Conservation (phyloP, 2,113 vertebrate genomes). For the Cichladusa arquata region DNA sequence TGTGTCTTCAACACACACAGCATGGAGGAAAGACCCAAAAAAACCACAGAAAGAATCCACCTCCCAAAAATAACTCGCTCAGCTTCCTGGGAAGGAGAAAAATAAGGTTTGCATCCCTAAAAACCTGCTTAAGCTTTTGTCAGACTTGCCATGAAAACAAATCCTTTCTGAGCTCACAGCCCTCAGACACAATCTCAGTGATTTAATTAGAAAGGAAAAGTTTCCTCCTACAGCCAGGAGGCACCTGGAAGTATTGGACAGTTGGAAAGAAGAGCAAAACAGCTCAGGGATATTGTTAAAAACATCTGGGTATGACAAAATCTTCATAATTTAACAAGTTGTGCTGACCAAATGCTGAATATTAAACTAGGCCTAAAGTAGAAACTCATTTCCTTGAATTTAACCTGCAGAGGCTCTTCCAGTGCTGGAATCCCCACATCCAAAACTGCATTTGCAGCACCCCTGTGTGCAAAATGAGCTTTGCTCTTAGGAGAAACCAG, state of each 20-base stretch:
- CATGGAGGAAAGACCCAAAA: not conserved
- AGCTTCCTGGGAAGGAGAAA: not conserved
- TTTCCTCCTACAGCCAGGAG: slow-evolving; percentile 5
- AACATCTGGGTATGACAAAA: not conserved
- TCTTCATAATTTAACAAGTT: not conserved
- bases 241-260: not conserved
- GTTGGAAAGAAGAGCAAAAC: not conserved
- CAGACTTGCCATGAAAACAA: not conserved
- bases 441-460: not conserved
- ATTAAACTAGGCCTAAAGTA: not conserved
- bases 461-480: rapidly evolving
- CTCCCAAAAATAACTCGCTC: not conserved
- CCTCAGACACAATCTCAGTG: not conserved
- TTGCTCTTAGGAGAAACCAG: not conserved
- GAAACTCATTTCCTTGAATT: not conserved
- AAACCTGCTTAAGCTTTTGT: not conserved
- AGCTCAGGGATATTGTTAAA: slow-evolving; percentile 11
- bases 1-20: rapidly evolving
- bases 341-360: not conserved
- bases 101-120: not conserved
- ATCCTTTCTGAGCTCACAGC: not conserved
- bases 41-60: rapidly evolving
- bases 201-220: slow-evolving; percentile 49
- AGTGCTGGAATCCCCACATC: not conserved
- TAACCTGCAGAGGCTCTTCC: not conserved